A percentile compares a stretch with the other conserved stretches of the same genome.
These are phyloP conservation scores for Sebastes minor DNA, from an alignment of 2,797 vertebrate species.

Conservation along the genomic window DNA sequence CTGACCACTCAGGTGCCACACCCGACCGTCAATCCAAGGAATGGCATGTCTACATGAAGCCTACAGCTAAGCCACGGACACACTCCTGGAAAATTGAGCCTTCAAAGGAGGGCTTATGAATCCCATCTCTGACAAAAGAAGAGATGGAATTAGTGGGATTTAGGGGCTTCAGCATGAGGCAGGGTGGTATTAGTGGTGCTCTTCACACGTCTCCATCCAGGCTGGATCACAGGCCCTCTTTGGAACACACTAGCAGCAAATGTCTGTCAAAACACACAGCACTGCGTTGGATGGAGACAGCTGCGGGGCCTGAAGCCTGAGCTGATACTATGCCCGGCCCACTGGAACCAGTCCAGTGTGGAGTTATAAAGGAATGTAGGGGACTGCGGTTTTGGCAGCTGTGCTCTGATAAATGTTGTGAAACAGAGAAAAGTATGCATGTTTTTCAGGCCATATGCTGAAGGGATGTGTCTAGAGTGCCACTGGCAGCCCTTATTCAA, in stretches of 20 bases:
- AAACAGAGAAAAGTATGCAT: slow-evolving; percentile 74
- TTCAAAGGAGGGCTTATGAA: slow-evolving; percentile 76
- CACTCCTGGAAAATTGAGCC: slow-evolving; percentile 78
- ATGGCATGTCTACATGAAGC: slow-evolving; percentile 41
- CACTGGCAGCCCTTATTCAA: slow-evolving; percentile 55
- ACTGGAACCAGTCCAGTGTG: slow-evolving; percentile 67
- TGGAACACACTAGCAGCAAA: slow-evolving; percentile 36
- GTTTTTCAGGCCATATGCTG: slow-evolving; percentile 68
- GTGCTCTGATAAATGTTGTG: slow-evolving; percentile 72
- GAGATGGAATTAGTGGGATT: slow-evolving; percentile 80
- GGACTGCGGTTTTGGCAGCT: slow-evolving; percentile 73
- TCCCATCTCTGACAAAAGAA: slow-evolving; percentile 77
- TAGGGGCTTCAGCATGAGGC: slow-evolving; percentile 63
- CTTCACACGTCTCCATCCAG: slow-evolving; percentile 67
- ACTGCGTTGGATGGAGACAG: slow-evolving; percentile 62
- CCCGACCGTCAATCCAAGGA: slow-evolving; percentile 36
- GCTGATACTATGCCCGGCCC: slow-evolving; percentile 55
- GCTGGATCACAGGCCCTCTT: slow-evolving; percentile 56
- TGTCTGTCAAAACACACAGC: slow-evolving; percentile 66
- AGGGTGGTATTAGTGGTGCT: slow-evolving; percentile 66
- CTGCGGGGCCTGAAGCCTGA: slow-evolving; percentile 59
- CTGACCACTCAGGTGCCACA: slow-evolving; percentile 49
- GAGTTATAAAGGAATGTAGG: slow-evolving; percentile 75
- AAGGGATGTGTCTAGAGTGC: slow-evolving; percentile 58
- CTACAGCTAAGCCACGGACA: slow-evolving; percentile 64